A percentile compares a stretch with the other conserved stretches of the same genome.
phyloP scores from a whole-genome alignment of 92 coral and sea anemone genomes.

The Zoanthus gigantus region DNA sequence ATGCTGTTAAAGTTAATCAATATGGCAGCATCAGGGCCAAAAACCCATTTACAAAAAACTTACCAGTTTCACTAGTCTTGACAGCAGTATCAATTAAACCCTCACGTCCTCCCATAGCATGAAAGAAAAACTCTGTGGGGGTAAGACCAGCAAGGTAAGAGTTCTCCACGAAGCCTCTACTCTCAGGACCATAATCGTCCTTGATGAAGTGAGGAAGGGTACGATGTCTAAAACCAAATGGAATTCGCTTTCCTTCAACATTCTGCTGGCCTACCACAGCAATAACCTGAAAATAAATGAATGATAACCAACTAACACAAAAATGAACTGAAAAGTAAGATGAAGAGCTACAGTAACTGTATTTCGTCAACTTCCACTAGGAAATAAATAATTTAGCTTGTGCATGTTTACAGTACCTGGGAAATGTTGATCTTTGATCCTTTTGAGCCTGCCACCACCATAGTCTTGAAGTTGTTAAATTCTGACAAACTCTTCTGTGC shows the following conservation, averaged over 20 bases:
- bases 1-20: too few relatives aligned
- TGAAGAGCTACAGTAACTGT: too few relatives aligned
- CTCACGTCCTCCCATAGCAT: slow-evolving; percentile 99
- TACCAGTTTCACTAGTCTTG: slow-evolving; percentile 99
- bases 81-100: slow-evolving; percentile 99
- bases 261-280: slow-evolving; percentile 99
- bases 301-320: neutral
- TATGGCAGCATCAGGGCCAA: too few relatives aligned
- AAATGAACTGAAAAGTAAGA: too few relatives aligned
- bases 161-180: slow-evolving; percentile 99
- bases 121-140: slow-evolving; percentile 99
- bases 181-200: slow-evolving; percentile 99
- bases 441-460: slow-evolving; percentile 99
- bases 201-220: slow-evolving; percentile 98
- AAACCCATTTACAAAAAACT: neutral
- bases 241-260: slow-evolving; percentile 99
- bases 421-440: slow-evolving; percentile 99
- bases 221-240: slow-evolving; percentile 99
- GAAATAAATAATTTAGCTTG: too few relatives aligned
- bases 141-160: slow-evolving; percentile 99
- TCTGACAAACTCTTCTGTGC: slow-evolving; percentile 99
- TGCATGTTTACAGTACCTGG: slow-evolving; percentile 69
- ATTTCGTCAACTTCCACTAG: too few relatives aligned
- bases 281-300: slow-evolving; percentile 76
- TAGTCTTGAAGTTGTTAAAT: slow-evolving; percentile 97